Conservation (phyloP, 2,888 invertebrate species). For the Drosophila formosana region DNA sequence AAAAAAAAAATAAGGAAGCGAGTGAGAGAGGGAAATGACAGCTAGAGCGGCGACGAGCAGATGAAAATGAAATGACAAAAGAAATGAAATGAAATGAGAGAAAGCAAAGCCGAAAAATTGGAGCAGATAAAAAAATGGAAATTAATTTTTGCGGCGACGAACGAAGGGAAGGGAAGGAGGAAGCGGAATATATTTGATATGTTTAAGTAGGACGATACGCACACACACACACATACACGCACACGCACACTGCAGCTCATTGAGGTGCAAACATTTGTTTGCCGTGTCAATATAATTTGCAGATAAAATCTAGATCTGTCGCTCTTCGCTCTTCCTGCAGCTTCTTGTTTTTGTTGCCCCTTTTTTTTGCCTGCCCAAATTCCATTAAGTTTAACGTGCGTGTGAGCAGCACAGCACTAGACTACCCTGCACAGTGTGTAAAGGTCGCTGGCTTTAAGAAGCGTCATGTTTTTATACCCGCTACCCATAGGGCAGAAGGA, state of each 20-base stretch:
- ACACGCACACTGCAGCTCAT: conserved; percentile 3
- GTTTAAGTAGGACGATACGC: conserved; percentile 24
- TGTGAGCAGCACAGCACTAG: background rate
- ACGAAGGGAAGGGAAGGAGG: background rate
- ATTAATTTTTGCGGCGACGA: conserved; percentile 76
- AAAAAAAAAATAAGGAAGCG: background rate
- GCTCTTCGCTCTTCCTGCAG: conserved; percentile 6
- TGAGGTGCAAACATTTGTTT: conserved; percentile 56
- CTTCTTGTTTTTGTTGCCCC: conserved; percentile 17
- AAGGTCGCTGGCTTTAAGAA: conserved; percentile 14
- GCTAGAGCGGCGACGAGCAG: conserved; percentile 15
- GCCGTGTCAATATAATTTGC: conserved; percentile 72
- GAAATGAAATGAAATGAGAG: conserved; percentile 52
- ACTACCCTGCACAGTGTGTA: background rate
- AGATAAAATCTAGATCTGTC: conserved; percentile 58
- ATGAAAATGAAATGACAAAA: conserved; percentile 61
- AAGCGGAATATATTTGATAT: background rate
- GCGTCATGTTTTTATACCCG: background rate
- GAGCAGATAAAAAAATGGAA: conserved; percentile 65
- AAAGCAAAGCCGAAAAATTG: conserved; percentile 53
- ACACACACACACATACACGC: conserved; percentile 13
- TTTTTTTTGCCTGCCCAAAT: conserved; percentile 47
- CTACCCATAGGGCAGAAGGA: too few species aligned
- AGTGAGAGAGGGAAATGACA: conserved; percentile 22
- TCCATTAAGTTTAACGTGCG: conserved; percentile 72